Base-by-base conservation (phyloP, 1,140 invertebrate genomes). In the Xylocopa sonorina region DNA sequence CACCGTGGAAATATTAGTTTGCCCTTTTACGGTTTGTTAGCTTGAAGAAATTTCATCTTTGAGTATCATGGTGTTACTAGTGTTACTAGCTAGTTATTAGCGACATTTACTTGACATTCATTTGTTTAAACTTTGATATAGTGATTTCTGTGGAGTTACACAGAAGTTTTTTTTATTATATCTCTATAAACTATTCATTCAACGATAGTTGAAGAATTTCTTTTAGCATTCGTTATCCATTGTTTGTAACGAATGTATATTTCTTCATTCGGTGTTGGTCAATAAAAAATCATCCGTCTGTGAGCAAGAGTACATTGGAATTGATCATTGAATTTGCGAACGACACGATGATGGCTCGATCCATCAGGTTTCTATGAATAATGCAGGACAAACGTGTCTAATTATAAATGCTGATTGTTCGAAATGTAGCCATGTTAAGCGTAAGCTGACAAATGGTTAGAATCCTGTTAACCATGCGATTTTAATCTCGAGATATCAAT, bases 381-480 rank as follows among this genome's bases (percentile, higher is more conserved):
- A 75, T 75, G 62, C 3, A 46, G 72, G 48, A 75, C 48, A 53
- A 66, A 66, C 60, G 58, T 4, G 64, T 43, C 72, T 66, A 51
- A 64, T 75, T 75, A 66, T 66, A 66, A 75, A 75, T 66, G 46
- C 72, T 66, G 24, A 75, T 64, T 75, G 48, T 53, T 27, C 58
- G 34, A 50, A 64, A 43, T 27, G 34, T 43, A 38, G 50, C 16
- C n/a, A 53, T 24, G 34, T 75, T 66, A 43, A 38, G 34, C 38
- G 38, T 6, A 43, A 62, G 41, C 14, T 9, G 29, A 21, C 32
- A 27, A 34, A 60, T 73, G 27, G 29, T 73, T 73, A 46, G 14
- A 16, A 9, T 21, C 16, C 41, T n/a, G 58, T 62, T 73, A 50
- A 73, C 34, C 14, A 12, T 29, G 29, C 62, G 41, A 46, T 43